Conservation (phyloP, 2,113 vertebrate species). For the Misgurnus mizolepis region DNA sequence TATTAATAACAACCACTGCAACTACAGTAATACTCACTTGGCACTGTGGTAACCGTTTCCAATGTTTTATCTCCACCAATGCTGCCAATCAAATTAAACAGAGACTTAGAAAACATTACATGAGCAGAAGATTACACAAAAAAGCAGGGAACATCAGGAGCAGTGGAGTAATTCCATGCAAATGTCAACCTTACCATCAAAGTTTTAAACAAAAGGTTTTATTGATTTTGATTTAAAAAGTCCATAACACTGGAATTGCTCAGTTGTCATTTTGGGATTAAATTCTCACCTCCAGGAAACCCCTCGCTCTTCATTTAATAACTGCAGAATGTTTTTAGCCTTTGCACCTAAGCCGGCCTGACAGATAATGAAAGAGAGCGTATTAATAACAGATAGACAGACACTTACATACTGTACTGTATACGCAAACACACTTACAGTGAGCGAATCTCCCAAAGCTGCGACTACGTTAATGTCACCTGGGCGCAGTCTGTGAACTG, state of each 20-base stretch:
- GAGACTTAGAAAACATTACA: slow-evolving; percentile 23
- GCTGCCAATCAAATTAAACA: slow-evolving; percentile 67
- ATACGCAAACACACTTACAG: slow-evolving; percentile 71
- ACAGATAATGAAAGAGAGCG: not conserved
- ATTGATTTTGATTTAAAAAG: not conserved
- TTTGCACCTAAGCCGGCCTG: slow-evolving; percentile 83
- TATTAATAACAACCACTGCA: not conserved
- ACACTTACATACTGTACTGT: not conserved
- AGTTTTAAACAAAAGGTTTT: not conserved
- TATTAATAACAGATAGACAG: not conserved
- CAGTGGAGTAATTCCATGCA: not conserved
- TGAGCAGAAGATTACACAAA: too few species aligned
- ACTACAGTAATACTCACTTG: slow-evolving; percentile 79
- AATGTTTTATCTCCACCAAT: slow-evolving; percentile 85
- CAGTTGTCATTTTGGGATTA: not conserved
- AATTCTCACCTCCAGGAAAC: slow-evolving; percentile 88
- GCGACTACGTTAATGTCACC: slow-evolving; percentile 85
- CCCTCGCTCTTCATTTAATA: slow-evolving; percentile 76
- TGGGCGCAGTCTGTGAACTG: slow-evolving; percentile 84
- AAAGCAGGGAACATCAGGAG: too few species aligned
- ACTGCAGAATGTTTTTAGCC: slow-evolving; percentile 62
- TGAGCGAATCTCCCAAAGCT: slow-evolving; percentile 88
- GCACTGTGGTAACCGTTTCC: slow-evolving; percentile 84
- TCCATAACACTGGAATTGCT: too few species aligned
- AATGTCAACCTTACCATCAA: not conserved